phyloP scores from a whole-genome alignment of 2,113 vertebrate species.

The Gymnorhina tibicen region DNA sequence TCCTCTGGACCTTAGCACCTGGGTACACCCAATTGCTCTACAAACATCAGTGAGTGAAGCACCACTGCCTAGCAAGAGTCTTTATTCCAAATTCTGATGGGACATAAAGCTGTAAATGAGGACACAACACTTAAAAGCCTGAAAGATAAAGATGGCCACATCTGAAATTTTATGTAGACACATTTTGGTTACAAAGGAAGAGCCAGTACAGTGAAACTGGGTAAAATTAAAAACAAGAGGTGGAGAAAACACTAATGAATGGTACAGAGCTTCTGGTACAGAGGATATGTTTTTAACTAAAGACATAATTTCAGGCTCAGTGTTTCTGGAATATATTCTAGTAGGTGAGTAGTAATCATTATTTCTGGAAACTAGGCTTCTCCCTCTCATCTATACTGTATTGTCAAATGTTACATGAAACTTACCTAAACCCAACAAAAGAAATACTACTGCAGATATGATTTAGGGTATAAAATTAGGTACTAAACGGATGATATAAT shows the following conservation, averaged over 20 bases:
- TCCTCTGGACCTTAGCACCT: background rate
- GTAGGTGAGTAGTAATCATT: background rate
- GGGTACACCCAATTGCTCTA: background rate
- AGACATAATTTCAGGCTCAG: background rate
- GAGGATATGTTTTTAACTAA: background rate
- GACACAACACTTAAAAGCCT: background rate
- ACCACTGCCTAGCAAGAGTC: background rate
- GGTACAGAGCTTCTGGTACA: background rate
- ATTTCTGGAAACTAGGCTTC: background rate
- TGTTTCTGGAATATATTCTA: background rate
- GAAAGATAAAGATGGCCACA: background rate
- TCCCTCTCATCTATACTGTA: background rate
- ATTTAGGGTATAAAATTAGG: background rate
- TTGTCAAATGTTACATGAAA: background rate
- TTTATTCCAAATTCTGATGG: background rate
- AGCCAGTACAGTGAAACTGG: background rate
- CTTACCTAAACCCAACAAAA: background rate
- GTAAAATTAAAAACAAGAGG: background rate
- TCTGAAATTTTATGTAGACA: background rate
- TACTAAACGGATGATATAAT: background rate
- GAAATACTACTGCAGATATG: background rate
- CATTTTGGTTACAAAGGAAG: background rate
- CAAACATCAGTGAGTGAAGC: background rate
- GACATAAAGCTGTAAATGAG: background rate
- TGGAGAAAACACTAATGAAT: background rate